Evolutionary conservation across 2,113 vertebrate species (phyloP).

Genomic region (Prietella phreatophila): DNA sequence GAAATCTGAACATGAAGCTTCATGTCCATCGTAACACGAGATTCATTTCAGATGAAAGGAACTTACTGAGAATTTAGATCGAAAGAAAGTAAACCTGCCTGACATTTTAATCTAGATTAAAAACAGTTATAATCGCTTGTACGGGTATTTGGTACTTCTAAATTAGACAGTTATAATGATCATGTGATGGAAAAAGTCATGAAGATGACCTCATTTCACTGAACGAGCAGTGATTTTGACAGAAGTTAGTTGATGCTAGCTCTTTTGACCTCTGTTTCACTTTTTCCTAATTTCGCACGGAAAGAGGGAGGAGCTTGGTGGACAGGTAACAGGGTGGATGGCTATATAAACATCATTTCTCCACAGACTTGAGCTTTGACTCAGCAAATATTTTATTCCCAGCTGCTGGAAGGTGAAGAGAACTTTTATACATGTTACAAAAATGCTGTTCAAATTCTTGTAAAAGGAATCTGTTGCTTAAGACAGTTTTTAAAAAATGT

Average conservation of each 20-base stretch:
- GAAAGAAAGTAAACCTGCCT: not conserved
- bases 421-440: not conserved
- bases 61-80: not conserved
- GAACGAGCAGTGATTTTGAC: not conserved
- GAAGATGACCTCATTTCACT: not conserved
- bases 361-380: not conserved
- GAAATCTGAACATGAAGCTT: not conserved
- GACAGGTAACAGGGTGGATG: not conserved
- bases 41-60: not conserved
- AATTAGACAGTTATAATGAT: not conserved
- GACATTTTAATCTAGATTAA: not conserved
- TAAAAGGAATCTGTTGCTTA: not conserved
- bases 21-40: no score
- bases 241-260: not conserved
- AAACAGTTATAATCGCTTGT: not conserved
- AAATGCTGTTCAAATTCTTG: not conserved
- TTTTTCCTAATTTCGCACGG: not conserved
- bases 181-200: not conserved
- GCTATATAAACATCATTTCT: not conserved
- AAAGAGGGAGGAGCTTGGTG: not conserved
- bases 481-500: not conserved
- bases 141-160: not conserved
- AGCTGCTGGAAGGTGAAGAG: not conserved
- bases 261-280: not conserved
- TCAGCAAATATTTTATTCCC: not conserved